Evolutionary conservation across 2,113 vertebrate genomes (phyloP), one percentile per base, ranked within the genome.

Genomic region (Saiga tatarica): DNA sequence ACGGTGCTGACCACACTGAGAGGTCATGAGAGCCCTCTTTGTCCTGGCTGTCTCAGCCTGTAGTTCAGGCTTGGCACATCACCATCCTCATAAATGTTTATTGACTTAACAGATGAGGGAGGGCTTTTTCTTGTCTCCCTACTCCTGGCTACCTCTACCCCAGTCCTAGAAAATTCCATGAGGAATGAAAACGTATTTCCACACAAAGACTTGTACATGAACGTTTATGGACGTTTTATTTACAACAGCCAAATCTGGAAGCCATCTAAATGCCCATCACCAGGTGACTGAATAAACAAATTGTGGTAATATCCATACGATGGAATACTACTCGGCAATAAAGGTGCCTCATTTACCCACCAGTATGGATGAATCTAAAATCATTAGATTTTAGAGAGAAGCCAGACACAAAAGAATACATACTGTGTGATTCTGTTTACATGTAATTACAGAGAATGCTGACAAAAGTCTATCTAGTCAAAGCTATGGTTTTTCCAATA

Each of bases 81-180:
- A 36, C 9, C 28, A 1, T 33, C 89, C 42, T 79, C 71, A 76
- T 89, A 76, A 89, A 67, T 82, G 30, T 55, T 95, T 95, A 55
- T 50, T 89, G 94, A 78, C 36, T 59, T 82, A 74, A 59, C 74
- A 39, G 42, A 59, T 89, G 67, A 64, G 16, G 64, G 82, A 93
- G 55, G 59, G 5, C 10, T 82, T 94, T 92, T 84, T 52, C 76
- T 55, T 52, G 74, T 64, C 23, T 81, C 12, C 36, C 33, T 30
- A 83, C 33, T 96, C 62, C 86, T 50, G 28, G n/a, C 42, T 42
- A 60, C n/a, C 23, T 89, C 84, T 67, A n/a, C 3, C 13, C 26
- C 14, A 55, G 86, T 62, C 23, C 74, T 45, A 95, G 83, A 92
- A 92, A 86, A 95, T 88, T 95, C 76, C 39, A 52, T 82, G 87